A percentile compares a stretch with the other conserved stretches of the same genome.
Evolutionary conservation across 23 tunicate genomes (phyloP).

Genomic region (Botrylloides violaceus): DNA sequence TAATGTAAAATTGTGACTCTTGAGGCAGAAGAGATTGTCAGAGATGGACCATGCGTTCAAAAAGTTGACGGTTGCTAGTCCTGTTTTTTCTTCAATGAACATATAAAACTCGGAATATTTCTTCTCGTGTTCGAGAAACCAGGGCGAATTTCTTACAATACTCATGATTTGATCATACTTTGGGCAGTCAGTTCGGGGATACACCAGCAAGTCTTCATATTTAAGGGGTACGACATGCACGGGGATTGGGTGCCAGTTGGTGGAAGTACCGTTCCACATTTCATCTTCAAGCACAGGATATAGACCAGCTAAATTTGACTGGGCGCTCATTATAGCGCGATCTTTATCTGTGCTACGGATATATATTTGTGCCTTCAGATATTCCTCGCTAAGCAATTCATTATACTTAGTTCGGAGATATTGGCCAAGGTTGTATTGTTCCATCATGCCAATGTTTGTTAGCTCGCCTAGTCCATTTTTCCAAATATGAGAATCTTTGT

Average conservation of each 20-base stretch:
- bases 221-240: constrained; percentile 63
- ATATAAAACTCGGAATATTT: constrained; percentile 8
- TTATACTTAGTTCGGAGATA: constrained; percentile 50
- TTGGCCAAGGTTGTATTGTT: constrained; percentile 66
- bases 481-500: constrained; percentile 57
- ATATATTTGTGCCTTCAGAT: constrained; percentile 43
- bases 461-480: constrained; percentile 88
- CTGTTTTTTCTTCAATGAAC: not conserved
- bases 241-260: constrained; percentile 87
- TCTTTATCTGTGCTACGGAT: constrained; percentile 92
- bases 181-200: constrained; percentile 21
- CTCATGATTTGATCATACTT: constrained; percentile 22
- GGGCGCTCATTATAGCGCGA: constrained; percentile 93
- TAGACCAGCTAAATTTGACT: constrained; percentile 73
- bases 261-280: constrained; percentile 58
- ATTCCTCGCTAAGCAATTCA: constrained; percentile 13
- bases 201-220: constrained; percentile 28
- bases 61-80: constrained; percentile 9
- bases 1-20: constrained; percentile 28
- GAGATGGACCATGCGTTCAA: not conserved
- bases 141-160: constrained; percentile 15
- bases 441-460: constrained; percentile 77
- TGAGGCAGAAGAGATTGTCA: constrained; percentile 28
- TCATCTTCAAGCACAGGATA: constrained; percentile 43
- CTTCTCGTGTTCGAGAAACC: constrained; percentile 15